These are phyloP conservation scores for Pipra filicauda DNA, from an alignment of 2,113 vertebrate species.

Conservation along the genomic window DNA sequence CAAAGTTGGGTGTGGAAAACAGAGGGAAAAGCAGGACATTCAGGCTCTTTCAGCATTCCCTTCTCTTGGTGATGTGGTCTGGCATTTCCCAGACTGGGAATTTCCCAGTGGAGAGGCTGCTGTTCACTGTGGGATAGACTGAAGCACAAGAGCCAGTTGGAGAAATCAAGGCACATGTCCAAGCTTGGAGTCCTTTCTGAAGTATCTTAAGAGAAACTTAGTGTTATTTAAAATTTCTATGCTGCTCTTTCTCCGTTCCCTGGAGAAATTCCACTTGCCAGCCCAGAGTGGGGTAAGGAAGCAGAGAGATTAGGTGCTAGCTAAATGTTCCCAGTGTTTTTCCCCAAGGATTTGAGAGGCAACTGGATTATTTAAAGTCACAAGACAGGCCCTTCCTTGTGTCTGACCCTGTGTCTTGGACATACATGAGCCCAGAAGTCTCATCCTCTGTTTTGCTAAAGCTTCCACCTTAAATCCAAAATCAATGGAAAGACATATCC, in stretches of 20 bases:
- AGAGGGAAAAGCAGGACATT: not conserved
- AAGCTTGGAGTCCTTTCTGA: not conserved
- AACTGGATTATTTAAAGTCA: slow-evolving; percentile 16
- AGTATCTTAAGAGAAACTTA: slow-evolving; percentile 1
- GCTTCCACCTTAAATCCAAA: slow-evolving; percentile 81
- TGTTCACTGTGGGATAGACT: not conserved
- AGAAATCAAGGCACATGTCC: not conserved
- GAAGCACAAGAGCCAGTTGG: not conserved
- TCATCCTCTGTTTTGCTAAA: slow-evolving; percentile 78
- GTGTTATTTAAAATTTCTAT: not conserved
- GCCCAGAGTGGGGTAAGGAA: not conserved
- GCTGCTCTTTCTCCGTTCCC: slow-evolving; percentile 9
- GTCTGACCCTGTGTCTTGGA: slow-evolving; percentile 50
- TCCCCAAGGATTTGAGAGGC: not conserved
- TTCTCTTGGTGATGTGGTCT: not conserved
- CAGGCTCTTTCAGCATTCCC: not conserved
- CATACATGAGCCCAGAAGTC: not conserved
- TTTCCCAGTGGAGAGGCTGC: not conserved
- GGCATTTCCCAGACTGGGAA: not conserved
- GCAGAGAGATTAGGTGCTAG: slow-evolving; percentile 50
- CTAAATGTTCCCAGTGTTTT: slow-evolving; percentile 42
- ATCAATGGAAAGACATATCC: slow-evolving; percentile 77
- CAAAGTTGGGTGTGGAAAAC: not conserved
- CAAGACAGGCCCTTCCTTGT: slow-evolving; percentile 41
- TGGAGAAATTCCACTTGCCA: slow-evolving; percentile 25